phyloP scores from a whole-genome alignment of 1,140 invertebrate species.

The Bombus superbus region DNA sequence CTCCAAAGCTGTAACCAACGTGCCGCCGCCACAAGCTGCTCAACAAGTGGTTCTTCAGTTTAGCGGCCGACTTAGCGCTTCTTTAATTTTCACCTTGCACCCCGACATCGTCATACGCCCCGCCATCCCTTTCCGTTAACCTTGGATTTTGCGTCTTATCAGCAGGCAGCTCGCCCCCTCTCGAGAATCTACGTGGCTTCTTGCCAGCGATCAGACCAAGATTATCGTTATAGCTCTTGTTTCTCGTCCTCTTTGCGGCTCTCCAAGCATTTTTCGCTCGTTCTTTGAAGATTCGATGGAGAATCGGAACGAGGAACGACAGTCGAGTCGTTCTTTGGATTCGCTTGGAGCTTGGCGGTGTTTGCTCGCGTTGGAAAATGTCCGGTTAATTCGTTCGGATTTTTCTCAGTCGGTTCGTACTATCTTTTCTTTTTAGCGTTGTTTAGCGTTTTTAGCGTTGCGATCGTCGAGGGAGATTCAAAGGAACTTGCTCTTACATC shows the following conservation, averaged over 20 bases:
- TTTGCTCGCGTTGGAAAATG: no score
- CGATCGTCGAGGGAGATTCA: no score
- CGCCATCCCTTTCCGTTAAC: background rate
- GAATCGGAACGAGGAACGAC: no score
- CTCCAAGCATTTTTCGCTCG: background rate
- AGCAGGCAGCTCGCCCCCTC: background rate
- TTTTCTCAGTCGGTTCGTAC: no score
- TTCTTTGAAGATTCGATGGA: background rate
- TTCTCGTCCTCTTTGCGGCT: background rate
- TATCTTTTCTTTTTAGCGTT: no score
- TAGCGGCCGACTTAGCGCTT: conserved; percentile 81
- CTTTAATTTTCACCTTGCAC: conserved; percentile 77
- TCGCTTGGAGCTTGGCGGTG: no score
- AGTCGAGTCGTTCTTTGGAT: no score
- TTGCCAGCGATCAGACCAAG: background rate
- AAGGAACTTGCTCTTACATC: background rate
- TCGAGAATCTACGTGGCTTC: background rate
- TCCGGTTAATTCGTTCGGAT: no score
- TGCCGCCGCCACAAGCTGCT: conserved; percentile 72
- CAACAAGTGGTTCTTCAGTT: conserved; percentile 83
- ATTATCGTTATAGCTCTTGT: background rate
- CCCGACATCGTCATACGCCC: background rate
- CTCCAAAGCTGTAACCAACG: conserved; percentile 71
- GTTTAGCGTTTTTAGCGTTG: no score
- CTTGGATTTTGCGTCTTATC: conserved; percentile 42